Evolutionary conservation across 2,888 invertebrate species (phyloP).

Genomic region (Catocala nupta): DNA sequence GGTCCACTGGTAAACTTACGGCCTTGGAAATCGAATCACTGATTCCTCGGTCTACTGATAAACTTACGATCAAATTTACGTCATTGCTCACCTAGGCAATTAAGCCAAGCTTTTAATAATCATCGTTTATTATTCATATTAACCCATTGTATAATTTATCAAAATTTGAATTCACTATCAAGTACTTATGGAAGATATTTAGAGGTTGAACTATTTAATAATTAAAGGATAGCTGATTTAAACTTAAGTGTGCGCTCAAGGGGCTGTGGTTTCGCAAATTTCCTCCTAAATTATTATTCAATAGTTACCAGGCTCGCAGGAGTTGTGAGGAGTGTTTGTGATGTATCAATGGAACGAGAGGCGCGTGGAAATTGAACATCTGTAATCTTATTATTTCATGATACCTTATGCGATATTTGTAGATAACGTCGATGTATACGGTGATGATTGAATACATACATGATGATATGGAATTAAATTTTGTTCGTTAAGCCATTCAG

Average conservation of each 20-base stretch:
- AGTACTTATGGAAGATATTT: slow-evolving; percentile 21
- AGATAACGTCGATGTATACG: no score
- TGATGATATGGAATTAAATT: no score
- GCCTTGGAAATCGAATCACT: no score
- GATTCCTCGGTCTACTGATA: no score
- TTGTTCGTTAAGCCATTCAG: no score
- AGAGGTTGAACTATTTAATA: slow-evolving; percentile 34
- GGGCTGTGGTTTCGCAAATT: slow-evolving; percentile 39
- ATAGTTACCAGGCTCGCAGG: slow-evolving; percentile 32
- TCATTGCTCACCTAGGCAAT: no score
- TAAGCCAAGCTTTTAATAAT: no score
- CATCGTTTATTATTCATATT: no score
- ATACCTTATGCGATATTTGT: background rate
- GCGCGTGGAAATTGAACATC: background rate
- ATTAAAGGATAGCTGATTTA: slow-evolving; percentile 40
- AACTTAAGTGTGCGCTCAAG: slow-evolving; percentile 39
- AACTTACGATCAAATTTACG: no score
- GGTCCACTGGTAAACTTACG: no score
- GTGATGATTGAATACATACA: no score
- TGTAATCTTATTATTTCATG: background rate
- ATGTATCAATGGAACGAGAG: slow-evolving; percentile 12
- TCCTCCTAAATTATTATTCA: slow-evolving; percentile 48
- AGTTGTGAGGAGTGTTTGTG: slow-evolving; percentile 10
- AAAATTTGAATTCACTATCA: slow-evolving; percentile 8
- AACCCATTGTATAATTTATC: background rate